Evolutionary conservation across 2,888 invertebrate genomes (phyloP), one percentile per base, ranked within the genome.

Genomic region (Drosophila vallismaia): DNA sequence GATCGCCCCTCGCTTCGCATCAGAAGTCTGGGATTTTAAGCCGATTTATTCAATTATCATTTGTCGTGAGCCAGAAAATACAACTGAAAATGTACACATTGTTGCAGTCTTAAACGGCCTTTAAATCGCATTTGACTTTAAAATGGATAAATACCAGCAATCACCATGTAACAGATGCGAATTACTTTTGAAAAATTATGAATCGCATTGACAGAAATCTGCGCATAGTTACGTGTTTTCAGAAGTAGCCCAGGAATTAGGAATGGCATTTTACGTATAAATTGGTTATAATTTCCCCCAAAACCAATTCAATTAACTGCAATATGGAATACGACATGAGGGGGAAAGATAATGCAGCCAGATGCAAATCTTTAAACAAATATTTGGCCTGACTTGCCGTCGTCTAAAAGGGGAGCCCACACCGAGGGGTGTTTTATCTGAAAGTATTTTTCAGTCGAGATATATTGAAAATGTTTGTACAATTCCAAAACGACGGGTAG

Each of bases 21-120:
- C n/a, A 26, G n/a, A 12, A 44, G 72, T 68, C 74, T 80, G 74
- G 69, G 55, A 59, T 56, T 77, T 89, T 89, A 89, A 89, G 88
- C 90, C 88, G 89, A 88, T 89, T 89, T 88, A 78, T 76, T 79
- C 84, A 89, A 89, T 90, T 89, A 89, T 80, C 85, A 81, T 86
- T 88, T 86, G 77, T 82, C 71, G 79, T 73, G 67, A 48, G 45
- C 44, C 46, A 31, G 53, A 64, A 73, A 45, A 57, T 68, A 64
- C 49, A 51, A 64, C 69, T 58, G 60, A 52, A 69, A 78, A 70
- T 70, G 45, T 31, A 46, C 31, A 71, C 31, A 44, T 70, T 53
- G 71, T 60, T 49, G 60, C 67, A 44, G 60, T 24, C 49, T 70
- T 67, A 72, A 53, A 26, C 28, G 79, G 63, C 36, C 69, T 74